Conservation (phyloP, 2,797 vertebrate species). For the Orestias chungarensis region DNA sequence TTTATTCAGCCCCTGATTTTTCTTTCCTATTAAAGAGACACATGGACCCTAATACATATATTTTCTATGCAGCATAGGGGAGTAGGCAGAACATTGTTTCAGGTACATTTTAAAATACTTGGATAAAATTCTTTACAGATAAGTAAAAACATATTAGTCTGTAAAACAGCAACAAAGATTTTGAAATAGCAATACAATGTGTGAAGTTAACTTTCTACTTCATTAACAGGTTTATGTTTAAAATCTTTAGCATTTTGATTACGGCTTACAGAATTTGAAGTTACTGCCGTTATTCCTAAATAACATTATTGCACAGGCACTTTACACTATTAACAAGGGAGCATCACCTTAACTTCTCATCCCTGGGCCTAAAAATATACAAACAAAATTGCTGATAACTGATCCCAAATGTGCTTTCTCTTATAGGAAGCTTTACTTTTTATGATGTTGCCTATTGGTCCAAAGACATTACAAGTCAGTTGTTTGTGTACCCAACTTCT, state of each 20-base stretch:
- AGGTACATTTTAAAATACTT: neutral
- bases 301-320: too few relatives aligned
- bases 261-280: neutral
- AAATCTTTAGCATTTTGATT: neutral
- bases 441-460: neutral
- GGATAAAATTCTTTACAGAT: neutral
- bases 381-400: neutral
- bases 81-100: neutral
- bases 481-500: too few relatives aligned
- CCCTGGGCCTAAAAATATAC: neutral
- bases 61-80: neutral
- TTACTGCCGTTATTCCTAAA: neutral
- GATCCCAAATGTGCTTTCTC: neutral
- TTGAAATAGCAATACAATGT: too few relatives aligned
- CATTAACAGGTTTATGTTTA: too few relatives aligned
- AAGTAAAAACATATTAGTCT: too few relatives aligned
- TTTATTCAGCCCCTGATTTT: neutral
- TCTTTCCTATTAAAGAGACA: neutral
- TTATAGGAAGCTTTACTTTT: neutral
- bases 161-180: too few relatives aligned
- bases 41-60: neutral
- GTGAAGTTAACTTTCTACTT: too few relatives aligned
- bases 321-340: too few relatives aligned
- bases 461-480: too few relatives aligned
- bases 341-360: neutral